These are phyloP conservation scores for Origma solitaria DNA, from an alignment of 2,113 vertebrate species.

Conservation along the genomic window DNA sequence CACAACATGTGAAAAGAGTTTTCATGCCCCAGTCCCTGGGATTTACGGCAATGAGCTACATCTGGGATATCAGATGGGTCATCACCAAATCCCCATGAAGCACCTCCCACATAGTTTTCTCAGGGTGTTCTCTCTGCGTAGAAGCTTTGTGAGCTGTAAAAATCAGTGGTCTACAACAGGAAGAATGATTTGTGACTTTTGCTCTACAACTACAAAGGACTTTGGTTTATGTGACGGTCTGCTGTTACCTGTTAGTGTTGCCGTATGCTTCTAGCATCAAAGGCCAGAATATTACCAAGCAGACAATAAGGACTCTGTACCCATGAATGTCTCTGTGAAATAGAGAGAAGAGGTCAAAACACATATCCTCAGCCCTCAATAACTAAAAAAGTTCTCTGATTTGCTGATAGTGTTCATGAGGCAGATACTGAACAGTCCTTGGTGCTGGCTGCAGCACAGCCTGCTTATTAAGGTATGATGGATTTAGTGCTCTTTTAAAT, in stretches of 20 bases:
- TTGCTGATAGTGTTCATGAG: background rate
- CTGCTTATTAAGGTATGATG: background rate
- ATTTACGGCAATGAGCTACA: background rate
- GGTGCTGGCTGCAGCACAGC: background rate
- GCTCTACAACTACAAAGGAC: background rate
- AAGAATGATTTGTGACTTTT: background rate
- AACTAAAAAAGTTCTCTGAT: background rate
- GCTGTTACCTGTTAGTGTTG: background rate
- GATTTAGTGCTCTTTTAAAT: background rate
- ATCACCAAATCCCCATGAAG: background rate
- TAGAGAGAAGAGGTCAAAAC: background rate
- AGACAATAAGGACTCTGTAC: background rate
- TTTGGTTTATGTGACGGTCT: background rate
- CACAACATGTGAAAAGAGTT: background rate
- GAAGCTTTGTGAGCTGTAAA: background rate
- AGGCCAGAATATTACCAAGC: background rate
- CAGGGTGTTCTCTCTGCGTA: background rate
- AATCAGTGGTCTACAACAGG: background rate
- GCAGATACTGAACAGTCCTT: background rate
- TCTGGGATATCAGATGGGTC: background rate
- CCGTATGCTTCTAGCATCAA: background rate
- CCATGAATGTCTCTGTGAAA: background rate
- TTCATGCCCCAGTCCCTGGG: background rate
- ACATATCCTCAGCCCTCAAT: background rate
- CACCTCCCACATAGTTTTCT: background rate